phyloP scores from a whole-genome alignment of 2,888 invertebrate genomes.

The Netelia melanura region DNA sequence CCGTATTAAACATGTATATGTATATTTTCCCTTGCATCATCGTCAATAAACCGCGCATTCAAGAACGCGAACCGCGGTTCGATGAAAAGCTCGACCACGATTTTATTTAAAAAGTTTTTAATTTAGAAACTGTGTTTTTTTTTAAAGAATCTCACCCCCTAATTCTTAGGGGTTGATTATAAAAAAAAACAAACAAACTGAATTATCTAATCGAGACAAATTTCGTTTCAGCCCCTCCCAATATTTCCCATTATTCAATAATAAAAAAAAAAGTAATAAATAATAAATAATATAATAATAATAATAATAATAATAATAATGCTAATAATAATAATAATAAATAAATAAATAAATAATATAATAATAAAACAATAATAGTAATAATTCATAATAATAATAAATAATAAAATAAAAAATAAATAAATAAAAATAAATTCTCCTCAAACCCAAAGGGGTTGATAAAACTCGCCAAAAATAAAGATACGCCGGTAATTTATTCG shows the following conservation, averaged over 20 bases:
- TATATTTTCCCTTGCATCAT: conserved; percentile 25
- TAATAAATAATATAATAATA: not conserved
- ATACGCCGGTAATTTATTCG: conserved; percentile 40
- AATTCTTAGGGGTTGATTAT: not conserved
- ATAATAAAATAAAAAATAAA: conserved; percentile 22
- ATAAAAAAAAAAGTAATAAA: conserved; percentile 24
- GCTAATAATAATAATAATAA: no score
- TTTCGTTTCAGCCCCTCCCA: not conserved
- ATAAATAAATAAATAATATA: no score
- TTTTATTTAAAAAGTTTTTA: not conserved
- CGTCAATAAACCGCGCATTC: conserved; percentile 54
- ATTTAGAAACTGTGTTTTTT: not conserved
- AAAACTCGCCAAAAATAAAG: conserved; percentile 70
- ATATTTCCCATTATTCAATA: no score
- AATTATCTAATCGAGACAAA: not conserved
- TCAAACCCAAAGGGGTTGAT: conserved; percentile 59
- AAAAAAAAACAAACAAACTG: not conserved
- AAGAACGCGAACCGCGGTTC: not conserved
- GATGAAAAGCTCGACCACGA: not conserved
- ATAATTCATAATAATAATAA: no score
- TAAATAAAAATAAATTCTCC: conserved; percentile 25
- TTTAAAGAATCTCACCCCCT: no score
- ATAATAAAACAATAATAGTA: no score
- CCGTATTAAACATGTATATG: not conserved
- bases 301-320: no score